Evolutionary conservation across 2,113 vertebrate genomes (phyloP).

Genomic region (human (Homo sapiens)): DNA sequence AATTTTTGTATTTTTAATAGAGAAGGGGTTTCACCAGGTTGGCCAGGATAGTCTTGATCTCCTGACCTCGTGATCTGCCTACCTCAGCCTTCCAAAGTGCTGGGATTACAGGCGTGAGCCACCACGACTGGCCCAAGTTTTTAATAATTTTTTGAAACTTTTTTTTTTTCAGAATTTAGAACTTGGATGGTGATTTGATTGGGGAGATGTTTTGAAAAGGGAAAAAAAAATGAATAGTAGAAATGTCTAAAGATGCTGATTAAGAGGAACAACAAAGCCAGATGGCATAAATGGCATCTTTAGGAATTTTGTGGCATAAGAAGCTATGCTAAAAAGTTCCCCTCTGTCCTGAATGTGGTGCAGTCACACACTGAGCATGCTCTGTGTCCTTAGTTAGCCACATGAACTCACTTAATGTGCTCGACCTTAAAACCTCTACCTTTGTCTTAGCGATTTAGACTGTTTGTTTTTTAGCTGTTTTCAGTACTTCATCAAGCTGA

Average conservation of each 20-base stretch:
- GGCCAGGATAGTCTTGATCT: no score
- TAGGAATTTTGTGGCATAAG: slow-evolving; percentile 85
- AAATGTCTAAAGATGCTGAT: slow-evolving; percentile 85
- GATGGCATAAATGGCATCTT: slow-evolving; percentile 87
- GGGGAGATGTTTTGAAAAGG: slow-evolving; percentile 80
- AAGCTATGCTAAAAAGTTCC: slow-evolving; percentile 78
- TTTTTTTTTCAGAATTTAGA: slow-evolving; percentile 60
- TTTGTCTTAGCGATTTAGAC: slow-evolving; percentile 69
- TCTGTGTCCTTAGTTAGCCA: slow-evolving; percentile 84
- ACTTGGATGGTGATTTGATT: slow-evolving; percentile 79
- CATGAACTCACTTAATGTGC: slow-evolving; percentile 70
- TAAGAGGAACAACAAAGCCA: slow-evolving; percentile 85
- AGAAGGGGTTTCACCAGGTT: no score
- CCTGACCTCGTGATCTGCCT: no score
- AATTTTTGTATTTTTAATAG: no score
- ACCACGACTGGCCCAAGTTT: neutral
- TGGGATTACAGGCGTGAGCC: no score
- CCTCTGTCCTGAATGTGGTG: slow-evolving; percentile 81
- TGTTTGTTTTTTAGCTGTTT: slow-evolving; percentile 67
- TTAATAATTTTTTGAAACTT: slow-evolving; percentile 52
- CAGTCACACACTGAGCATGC: slow-evolving; percentile 73
- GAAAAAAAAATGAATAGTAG: slow-evolving; percentile 78
- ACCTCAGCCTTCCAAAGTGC: no score
- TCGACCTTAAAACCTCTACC: slow-evolving; percentile 70
- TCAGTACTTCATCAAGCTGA: slow-evolving; percentile 60